Evolutionary conservation across 2,888 invertebrate species (phyloP).

Genomic region (Drosophila cognata): DNA sequence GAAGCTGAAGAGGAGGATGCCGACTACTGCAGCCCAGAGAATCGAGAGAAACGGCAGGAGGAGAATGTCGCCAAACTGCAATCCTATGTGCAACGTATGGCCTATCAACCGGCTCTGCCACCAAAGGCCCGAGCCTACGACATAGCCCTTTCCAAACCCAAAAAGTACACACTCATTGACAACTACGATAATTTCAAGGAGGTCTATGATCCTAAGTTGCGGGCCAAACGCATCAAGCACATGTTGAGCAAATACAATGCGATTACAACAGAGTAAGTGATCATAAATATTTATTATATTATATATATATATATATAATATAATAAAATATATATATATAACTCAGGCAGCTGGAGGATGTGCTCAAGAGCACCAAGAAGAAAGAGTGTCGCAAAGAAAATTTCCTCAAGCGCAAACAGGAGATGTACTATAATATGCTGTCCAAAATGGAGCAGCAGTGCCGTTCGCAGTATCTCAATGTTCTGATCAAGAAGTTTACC

Average conservation of each 20-base stretch:
- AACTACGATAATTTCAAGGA: slow-evolving; percentile 69
- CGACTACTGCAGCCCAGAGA: slow-evolving; percentile 63
- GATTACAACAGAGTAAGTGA: slow-evolving; percentile 70
- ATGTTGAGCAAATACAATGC: slow-evolving; percentile 66
- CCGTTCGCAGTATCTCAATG: slow-evolving; percentile 78
- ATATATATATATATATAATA: background rate
- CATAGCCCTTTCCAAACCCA: slow-evolving; percentile 71
- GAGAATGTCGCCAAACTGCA: slow-evolving; percentile 69
- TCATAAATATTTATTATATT: background rate
- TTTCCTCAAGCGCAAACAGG: slow-evolving; percentile 77
- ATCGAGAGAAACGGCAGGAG: slow-evolving; percentile 50
- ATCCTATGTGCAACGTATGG: slow-evolving; percentile 75
- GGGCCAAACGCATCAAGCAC: slow-evolving; percentile 72
- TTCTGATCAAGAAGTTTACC: slow-evolving; percentile 78
- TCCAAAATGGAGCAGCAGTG: slow-evolving; percentile 80
- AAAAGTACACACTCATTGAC: slow-evolving; percentile 43
- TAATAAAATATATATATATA: background rate
- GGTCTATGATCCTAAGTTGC: slow-evolving; percentile 66
- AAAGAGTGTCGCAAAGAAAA: slow-evolving; percentile 75
- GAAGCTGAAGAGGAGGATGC: slow-evolving; percentile 55
- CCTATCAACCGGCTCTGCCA: slow-evolving; percentile 76
- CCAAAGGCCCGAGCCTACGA: slow-evolving; percentile 58
- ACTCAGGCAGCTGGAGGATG: slow-evolving; percentile 75
- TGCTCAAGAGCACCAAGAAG: slow-evolving; percentile 67
- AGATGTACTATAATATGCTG: slow-evolving; percentile 78